Conservation (phyloP, 2,888 invertebrate genomes). For the Drosophila neonasuta region DNA sequence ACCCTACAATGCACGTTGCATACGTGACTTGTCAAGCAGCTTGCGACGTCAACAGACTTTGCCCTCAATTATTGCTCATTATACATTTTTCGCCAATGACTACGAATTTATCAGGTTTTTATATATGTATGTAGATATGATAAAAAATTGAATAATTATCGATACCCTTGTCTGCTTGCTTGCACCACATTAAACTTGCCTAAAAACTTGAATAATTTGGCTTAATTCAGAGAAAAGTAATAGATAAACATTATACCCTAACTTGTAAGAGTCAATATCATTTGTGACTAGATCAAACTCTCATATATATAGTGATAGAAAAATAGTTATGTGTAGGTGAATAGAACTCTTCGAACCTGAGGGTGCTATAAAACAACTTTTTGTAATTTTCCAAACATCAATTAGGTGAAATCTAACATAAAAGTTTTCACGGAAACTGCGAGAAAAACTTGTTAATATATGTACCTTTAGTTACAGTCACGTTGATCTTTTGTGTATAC, state of each 20-base stretch:
- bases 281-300: too few species aligned
- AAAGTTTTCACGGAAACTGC: too few species aligned
- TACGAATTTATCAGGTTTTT: background rate
- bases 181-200: background rate
- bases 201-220: background rate
- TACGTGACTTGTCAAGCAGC: background rate
- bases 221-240: background rate
- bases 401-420: too few species aligned
- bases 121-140: background rate
- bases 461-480: too few species aligned
- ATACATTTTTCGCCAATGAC: background rate
- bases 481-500: too few species aligned
- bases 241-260: background rate
- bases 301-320: too few species aligned
- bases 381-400: too few species aligned
- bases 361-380: too few species aligned
- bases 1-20: constrained; percentile 22
- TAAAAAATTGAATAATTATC: background rate
- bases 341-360: too few species aligned
- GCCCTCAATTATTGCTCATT: background rate
- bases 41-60: background rate
- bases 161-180: background rate
- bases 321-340: too few species aligned
- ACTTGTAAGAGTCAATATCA: too few species aligned
- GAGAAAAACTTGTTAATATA: too few species aligned